Conservation (phyloP, 2,797 vertebrate species). For the Momotus momota region DNA sequence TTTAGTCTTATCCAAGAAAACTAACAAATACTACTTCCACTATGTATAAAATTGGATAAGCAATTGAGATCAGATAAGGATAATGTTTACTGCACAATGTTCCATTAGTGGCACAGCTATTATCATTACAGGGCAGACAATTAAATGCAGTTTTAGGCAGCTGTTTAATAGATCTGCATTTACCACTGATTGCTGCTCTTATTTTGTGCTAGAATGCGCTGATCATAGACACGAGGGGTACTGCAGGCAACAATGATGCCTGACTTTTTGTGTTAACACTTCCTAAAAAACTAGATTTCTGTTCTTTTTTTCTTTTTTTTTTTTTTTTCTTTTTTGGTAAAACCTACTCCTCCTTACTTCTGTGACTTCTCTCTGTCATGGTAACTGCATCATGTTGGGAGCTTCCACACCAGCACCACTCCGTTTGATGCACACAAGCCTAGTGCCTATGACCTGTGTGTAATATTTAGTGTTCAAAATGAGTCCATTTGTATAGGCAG, state of each 20-base stretch:
- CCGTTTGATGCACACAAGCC: background rate
- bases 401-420: background rate
- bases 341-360: background rate
- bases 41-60: conserved; percentile 36
- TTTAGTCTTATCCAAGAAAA: conserved; percentile 35
- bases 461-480: background rate
- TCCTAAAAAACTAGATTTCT: background rate
- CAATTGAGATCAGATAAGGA: conserved; percentile 54
- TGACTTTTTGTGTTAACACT: conserved; percentile 5
- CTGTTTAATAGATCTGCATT: conserved; percentile 68
- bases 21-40: conserved; percentile 6
- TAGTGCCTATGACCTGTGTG: background rate
- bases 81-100: conserved; percentile 47
- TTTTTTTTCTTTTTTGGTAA: background rate
- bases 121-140: conserved; percentile 59
- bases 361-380: background rate
- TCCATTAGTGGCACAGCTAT: conserved; percentile 67
- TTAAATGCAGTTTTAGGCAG: conserved; percentile 65
- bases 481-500: background rate
- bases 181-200: conserved; percentile 60
- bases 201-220: conserved; percentile 21
- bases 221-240: background rate
- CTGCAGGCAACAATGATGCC: background rate
- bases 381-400: background rate
- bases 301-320: too few relatives aligned